A percentile compares a stretch with the other conserved stretches of the same genome.
These are phyloP conservation scores for Phrixothrix hirtus DNA, from an alignment of 2,888 invertebrate genomes.

Conservation along the genomic window DNA sequence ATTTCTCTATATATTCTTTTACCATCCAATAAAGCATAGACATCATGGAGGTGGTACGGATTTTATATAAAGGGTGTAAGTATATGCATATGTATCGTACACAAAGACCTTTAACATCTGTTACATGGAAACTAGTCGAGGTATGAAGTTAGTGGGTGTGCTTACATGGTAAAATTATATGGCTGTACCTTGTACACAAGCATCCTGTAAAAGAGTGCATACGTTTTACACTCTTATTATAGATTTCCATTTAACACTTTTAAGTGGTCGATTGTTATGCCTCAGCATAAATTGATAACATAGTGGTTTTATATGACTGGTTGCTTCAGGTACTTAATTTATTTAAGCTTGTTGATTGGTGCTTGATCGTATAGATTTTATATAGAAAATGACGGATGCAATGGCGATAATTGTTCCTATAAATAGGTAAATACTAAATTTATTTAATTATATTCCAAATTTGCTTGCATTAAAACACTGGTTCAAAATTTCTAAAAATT, in stretches of 20 bases:
- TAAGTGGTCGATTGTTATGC: constrained; percentile 29
- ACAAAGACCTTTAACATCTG: neutral
- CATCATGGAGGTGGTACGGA: neutral
- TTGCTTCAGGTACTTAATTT: constrained; percentile 34
- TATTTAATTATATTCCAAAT: neutral
- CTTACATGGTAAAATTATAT: constrained; percentile 36
- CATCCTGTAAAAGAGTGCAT: constrained; percentile 9
- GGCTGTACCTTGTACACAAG: constrained; percentile 29
- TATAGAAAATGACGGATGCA: constrained; percentile 13
- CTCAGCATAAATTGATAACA: constrained; percentile 36
- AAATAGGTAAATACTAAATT: constrained; percentile 3
- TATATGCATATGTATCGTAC: too few relatives aligned
- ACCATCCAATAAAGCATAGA: too few relatives aligned
- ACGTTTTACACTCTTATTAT: neutral
- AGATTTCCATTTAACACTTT: constrained; percentile 4
- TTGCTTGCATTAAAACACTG: too few relatives aligned
- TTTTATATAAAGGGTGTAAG: neutral
- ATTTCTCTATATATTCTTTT: too few relatives aligned
- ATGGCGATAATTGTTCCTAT: neutral
- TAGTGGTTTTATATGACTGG: constrained; percentile 33
- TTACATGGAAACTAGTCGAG: neutral
- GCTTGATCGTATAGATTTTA: constrained; percentile 22
- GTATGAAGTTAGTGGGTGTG: constrained; percentile 31
- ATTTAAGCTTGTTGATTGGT: constrained; percentile 33
- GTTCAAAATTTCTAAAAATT: too few relatives aligned